phyloP scores from a whole-genome alignment of 2,797 vertebrate genomes.

The Halcyon leucocephala region DNA sequence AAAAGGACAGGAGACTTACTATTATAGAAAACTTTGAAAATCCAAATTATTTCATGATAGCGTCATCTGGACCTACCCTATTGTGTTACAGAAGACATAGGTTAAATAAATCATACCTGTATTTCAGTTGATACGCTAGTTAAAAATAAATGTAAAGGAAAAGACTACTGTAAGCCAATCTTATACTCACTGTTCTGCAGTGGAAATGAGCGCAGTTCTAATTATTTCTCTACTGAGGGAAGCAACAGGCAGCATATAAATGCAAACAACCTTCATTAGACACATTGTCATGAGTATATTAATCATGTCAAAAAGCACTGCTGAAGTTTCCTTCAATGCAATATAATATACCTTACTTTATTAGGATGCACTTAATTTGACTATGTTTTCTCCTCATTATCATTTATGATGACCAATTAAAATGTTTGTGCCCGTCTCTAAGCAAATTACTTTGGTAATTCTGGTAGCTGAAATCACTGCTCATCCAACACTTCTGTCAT shows the following conservation, averaged over 20 bases:
- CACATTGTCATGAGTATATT: slow-evolving; percentile 53
- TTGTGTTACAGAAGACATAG: rapidly evolving
- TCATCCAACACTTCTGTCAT: neutral
- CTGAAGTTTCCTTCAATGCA: slow-evolving; percentile 41
- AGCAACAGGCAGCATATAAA: slow-evolving; percentile 52
- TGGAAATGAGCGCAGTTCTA: neutral
- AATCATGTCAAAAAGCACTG: slow-evolving; percentile 47
- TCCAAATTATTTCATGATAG: neutral
- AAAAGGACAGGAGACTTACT: neutral
- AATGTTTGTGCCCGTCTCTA: slow-evolving; percentile 33
- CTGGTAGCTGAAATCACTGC: neutral
- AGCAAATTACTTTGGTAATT: slow-evolving; percentile 44
- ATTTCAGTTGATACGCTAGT: neutral
- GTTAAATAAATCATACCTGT: neutral
- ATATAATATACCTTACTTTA: slow-evolving; percentile 58
- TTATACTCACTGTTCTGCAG: neutral
- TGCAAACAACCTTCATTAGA: slow-evolving; percentile 54
- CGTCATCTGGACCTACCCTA: neutral
- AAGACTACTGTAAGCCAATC: neutral
- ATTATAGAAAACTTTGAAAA: neutral
- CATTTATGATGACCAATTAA: slow-evolving; percentile 68
- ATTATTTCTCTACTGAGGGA: slow-evolving; percentile 21
- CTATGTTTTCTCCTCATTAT: slow-evolving; percentile 49
- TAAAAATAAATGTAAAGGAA: neutral
- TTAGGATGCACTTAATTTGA: slow-evolving; percentile 64